These are phyloP conservation scores for Drosophila arizonae DNA, from an alignment of 1,140 invertebrate genomes.

Conservation along the genomic window DNA sequence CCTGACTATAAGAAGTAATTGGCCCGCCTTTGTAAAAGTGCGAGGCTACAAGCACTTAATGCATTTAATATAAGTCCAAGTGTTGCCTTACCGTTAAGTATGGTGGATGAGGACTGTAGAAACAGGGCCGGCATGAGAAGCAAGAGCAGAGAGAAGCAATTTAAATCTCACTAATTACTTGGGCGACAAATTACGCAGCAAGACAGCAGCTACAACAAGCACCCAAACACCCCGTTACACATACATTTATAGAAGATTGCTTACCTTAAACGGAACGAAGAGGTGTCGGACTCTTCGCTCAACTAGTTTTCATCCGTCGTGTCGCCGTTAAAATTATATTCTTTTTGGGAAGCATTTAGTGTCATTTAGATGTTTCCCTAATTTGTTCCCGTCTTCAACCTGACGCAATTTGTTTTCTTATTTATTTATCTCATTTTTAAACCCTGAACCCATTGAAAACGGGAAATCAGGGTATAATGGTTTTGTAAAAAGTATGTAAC, in stretches of 20 bases:
- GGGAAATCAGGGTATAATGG: too few relatives aligned
- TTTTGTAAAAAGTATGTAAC: too few relatives aligned
- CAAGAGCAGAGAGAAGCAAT: conserved; percentile 67
- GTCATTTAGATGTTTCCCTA: conserved; percentile 63
- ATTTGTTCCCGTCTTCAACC: neutral
- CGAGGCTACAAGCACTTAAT: conserved; percentile 74
- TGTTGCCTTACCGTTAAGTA: conserved; percentile 49
- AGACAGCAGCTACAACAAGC: conserved; percentile 20
- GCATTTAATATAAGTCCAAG: conserved; percentile 75
- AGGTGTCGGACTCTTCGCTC: conserved; percentile 35
- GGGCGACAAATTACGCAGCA: conserved; percentile 78
- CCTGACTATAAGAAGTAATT: conserved; percentile 74
- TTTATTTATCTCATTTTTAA: too few relatives aligned
- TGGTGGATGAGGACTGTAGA: conserved; percentile 2
- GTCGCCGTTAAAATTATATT: conserved; percentile 27
- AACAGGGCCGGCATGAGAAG: conserved; percentile 3
- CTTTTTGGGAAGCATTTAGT: conserved; percentile 74
- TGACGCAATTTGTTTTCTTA: conserved; percentile 3
- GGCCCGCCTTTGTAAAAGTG: conserved; percentile 76
- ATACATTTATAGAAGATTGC: conserved; percentile 36
- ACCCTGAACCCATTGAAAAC: too few relatives aligned
- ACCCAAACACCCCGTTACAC: conserved; percentile 5
- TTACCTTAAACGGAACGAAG: conserved; percentile 35
- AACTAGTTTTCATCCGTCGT: neutral
- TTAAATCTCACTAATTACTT: conserved; percentile 83